Conservation (phyloP, 2,797 vertebrate species). For the Limosa lapponica region DNA sequence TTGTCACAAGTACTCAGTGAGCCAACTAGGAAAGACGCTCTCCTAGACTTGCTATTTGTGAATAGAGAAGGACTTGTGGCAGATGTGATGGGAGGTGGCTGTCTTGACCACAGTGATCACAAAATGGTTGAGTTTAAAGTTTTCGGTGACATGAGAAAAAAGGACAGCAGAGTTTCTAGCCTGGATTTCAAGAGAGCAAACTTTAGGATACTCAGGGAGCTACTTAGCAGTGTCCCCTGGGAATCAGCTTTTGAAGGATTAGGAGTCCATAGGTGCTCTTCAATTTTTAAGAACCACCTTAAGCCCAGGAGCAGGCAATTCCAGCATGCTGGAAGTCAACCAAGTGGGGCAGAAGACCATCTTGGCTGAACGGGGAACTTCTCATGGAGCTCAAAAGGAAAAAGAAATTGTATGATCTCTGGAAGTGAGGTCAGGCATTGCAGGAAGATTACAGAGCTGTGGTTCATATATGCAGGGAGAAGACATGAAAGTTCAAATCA, state of each 20-base stretch:
- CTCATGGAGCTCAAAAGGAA: too few relatives aligned
- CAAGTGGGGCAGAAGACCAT: neutral
- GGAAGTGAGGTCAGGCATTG: too few relatives aligned
- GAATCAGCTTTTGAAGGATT: neutral
- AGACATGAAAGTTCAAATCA: too few relatives aligned
- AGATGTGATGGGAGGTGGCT: neutral
- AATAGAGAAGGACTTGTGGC: too few relatives aligned
- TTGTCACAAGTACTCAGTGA: too few relatives aligned
- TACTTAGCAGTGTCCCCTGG: neutral
- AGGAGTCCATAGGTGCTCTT: neutral
- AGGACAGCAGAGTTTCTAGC: neutral
- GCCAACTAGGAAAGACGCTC: too few relatives aligned
- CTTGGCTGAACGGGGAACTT: too few relatives aligned
- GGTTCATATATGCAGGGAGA: too few relatives aligned
- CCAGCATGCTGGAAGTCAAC: neutral
- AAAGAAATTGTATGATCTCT: too few relatives aligned
- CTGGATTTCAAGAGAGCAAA: neutral
- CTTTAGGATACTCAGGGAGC: neutral
- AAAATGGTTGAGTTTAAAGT: neutral
- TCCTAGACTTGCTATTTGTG: too few relatives aligned
- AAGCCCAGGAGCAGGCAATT: neutral
- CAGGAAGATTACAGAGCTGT: too few relatives aligned
- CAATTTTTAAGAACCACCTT: neutral
- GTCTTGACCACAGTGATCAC: neutral
- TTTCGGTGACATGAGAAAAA: neutral